Evolutionary conservation across 2,888 invertebrate species (phyloP), one percentile per base, ranked within the genome.

Genomic region (Gonocerus acuteangulatus): DNA sequence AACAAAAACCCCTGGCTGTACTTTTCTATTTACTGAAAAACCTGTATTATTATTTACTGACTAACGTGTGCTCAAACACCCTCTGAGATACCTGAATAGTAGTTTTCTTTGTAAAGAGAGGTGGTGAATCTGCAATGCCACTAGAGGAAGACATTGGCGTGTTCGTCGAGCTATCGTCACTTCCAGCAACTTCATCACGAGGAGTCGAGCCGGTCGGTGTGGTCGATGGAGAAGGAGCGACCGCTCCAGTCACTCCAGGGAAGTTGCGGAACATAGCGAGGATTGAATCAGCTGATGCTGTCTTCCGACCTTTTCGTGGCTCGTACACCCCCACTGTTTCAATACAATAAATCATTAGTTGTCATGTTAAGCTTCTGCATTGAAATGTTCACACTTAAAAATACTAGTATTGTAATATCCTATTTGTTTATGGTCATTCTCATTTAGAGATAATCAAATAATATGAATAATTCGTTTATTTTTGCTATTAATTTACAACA

Each of bases 201-300:
- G 87, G 4, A 2, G 85, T 67, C 7, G 69, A 85, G 13, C 84
- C 84, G 18, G 85, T 85, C 13, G 86, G 87, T 19, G 85, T 84
- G 51, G 85, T 85, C 6, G 84, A 85, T 18, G 82, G 80, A 4
- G 85, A 84, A 1, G 83, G 76, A 59, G 80, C 80, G 48, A 82
- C 77, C 2, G 84, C 83, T 22, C 84, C 80, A 61, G 79, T 78
- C 44, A 80, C 80, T 2, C 81, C 80, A 16, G 85, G 83, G 71
- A 86, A 85, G 71, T 84, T 86, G 60, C 85, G 77, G 72, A 88
- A 86, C 84, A 88, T 87, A 9, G 87, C 86, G 64, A 87, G 74
- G 66, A 88, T 85, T 1, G 87, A 87, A 73, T 89, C 88, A 9
- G 88, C 87, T 52, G 68, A 68, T 42, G 62, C 66, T 11, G 68